These are phyloP conservation scores for Agrilus planipennis DNA, from an alignment of 1,140 invertebrate genomes.

Conservation along the genomic window DNA sequence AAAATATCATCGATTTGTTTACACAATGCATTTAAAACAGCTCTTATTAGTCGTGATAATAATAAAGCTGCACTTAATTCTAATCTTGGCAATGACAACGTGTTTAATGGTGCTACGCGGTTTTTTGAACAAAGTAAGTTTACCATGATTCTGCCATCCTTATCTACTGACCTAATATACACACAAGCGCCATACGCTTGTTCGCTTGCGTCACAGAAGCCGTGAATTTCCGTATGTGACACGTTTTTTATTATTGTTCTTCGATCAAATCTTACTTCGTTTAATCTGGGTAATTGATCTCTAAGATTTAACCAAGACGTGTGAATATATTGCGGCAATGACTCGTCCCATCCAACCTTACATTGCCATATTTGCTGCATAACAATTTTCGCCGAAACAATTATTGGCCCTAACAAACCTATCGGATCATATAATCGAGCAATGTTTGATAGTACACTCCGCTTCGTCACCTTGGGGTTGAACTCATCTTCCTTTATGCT, in stretches of 20 bases:
- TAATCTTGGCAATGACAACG: constrained; percentile 27
- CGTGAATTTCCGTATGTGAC: constrained; percentile 7
- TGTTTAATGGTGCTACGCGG: constrained; percentile 28
- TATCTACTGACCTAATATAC: constrained; percentile 11
- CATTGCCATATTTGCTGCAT: too few relatives aligned
- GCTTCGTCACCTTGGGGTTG: constrained; percentile 8
- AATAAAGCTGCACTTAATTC: constrained; percentile 32
- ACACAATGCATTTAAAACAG: background rate
- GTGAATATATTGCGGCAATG: constrained; percentile 15
- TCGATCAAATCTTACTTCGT: constrained; percentile 1
- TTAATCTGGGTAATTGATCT: constrained; percentile 1
- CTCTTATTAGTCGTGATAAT: constrained; percentile 14
- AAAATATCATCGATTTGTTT: background rate
- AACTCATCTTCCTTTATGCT: background rate
- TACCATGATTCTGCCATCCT: too few relatives aligned
- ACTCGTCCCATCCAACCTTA: too few relatives aligned
- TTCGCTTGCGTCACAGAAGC: constrained; percentile 10
- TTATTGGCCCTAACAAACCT: too few relatives aligned
- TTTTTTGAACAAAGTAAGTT: constrained; percentile 20
- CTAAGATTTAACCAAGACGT: constrained; percentile 7
- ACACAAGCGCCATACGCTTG: constrained; percentile 10
- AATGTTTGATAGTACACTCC: constrained; percentile 14
- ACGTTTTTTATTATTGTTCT: constrained; percentile 3
- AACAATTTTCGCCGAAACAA: too few relatives aligned
- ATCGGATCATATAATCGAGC: too few relatives aligned